These are phyloP conservation scores for Botia almorhae DNA, from an alignment of 2,797 vertebrate species.

Conservation along the genomic window DNA sequence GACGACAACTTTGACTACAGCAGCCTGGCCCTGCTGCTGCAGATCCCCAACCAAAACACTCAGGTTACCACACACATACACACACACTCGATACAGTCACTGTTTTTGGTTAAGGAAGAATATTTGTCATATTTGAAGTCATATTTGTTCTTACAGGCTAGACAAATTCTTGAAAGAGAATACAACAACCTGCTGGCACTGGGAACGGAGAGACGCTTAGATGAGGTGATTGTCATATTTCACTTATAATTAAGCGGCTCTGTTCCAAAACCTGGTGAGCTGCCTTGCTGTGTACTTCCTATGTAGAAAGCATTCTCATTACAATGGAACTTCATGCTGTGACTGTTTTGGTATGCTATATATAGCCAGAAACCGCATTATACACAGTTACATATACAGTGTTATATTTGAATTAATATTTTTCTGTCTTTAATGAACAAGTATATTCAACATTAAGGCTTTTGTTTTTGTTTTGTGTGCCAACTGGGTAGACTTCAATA, in stretches of 20 bases:
- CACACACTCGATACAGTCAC: not conserved
- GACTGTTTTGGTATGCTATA: too few species aligned
- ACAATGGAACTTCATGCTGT: not conserved
- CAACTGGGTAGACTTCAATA: too few species aligned
- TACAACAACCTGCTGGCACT: constrained; percentile 98
- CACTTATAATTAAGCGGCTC: too few species aligned
- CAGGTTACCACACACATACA: constrained; percentile 85
- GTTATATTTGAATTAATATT: too few species aligned
- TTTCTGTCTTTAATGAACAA: too few species aligned
- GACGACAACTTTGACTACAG: constrained; percentile 98
- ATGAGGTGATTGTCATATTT: constrained; percentile 83
- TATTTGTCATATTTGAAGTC: too few species aligned
- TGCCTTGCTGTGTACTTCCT: not conserved
- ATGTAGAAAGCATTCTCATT: not conserved
- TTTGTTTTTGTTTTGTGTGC: too few species aligned
- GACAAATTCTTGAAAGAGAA: constrained; percentile 98
- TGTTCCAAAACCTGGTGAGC: not conserved
- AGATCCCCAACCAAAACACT: constrained; percentile 97
- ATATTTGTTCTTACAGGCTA: constrained; percentile 88
- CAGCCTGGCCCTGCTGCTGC: constrained; percentile 94
- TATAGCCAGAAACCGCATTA: too few species aligned
- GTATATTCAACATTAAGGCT: too few species aligned
- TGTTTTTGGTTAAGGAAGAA: not conserved
- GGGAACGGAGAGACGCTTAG: constrained; percentile 96
- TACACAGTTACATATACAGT: too few species aligned